These are phyloP conservation scores for Philypnodon macrostomus DNA, from an alignment of 2,797 vertebrate species.

Conservation along the genomic window DNA sequence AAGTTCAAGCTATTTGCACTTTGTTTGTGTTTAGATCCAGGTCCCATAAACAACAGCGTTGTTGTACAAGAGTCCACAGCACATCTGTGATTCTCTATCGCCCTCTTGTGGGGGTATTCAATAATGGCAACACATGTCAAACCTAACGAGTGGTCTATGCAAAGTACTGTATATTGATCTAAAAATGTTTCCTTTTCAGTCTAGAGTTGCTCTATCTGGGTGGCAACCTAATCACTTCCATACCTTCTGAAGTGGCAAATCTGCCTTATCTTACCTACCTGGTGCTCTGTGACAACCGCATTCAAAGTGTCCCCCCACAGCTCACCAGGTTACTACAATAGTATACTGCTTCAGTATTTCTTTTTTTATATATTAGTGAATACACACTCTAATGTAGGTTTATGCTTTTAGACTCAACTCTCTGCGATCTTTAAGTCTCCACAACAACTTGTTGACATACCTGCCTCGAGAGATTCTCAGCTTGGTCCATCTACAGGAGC, in stretches of 20 bases:
- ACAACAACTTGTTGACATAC: conserved; percentile 96
- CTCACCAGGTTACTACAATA: conserved; percentile 83
- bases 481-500: conserved; percentile 91
- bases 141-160: no score
- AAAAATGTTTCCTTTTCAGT: conserved; percentile 58
- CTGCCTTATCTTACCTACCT: conserved; percentile 90
- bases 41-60: background rate
- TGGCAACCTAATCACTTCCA: conserved; percentile 92
- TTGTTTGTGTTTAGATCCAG: conserved; percentile 3
- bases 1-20: background rate
- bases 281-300: conserved; percentile 96
- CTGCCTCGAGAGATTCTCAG: conserved; percentile 95
- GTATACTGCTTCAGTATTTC: no score
- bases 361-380: background rate
- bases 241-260: conserved; percentile 93
- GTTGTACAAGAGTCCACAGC: background rate
- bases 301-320: conserved; percentile 95
- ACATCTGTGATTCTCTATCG: conserved; percentile 13
- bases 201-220: conserved; percentile 95
- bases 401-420: conserved; percentile 83
- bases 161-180: background rate
- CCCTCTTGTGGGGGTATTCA: conserved; percentile 43
- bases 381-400: background rate
- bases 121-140: background rate
- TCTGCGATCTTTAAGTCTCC: conserved; percentile 93